Conservation (phyloP, 2,113 vertebrate genomes). For the Poeciliopsis turrubarensis region DNA sequence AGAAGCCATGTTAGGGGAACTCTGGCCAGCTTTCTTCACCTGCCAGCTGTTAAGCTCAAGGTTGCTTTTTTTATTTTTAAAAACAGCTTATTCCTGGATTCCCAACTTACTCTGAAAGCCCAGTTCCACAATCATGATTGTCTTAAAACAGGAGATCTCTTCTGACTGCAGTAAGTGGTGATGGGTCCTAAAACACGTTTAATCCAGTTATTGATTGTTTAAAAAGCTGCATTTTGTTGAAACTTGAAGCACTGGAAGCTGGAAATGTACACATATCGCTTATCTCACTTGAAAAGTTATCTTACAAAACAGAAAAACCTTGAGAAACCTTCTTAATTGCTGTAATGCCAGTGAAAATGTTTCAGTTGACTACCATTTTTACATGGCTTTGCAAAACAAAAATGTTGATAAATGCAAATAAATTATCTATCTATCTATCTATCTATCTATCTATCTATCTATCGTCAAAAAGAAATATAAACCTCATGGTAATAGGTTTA, state of each 20-base stretch:
- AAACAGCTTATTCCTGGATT: conserved; percentile 1
- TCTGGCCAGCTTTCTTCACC: conserved; percentile 48
- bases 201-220: conserved; percentile 46
- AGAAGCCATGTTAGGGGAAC: conserved; percentile 40
- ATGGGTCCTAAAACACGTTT: conserved; percentile 44
- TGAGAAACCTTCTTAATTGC: too few species aligned
- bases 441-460: too few species aligned
- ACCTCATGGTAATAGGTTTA: too few species aligned
- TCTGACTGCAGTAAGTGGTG: conserved; percentile 43
- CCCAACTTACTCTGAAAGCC: conserved; percentile 52
- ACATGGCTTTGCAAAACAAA: too few species aligned
- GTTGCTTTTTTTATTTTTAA: conserved; percentile 30
- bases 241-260: conserved; percentile 10
- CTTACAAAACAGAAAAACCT: conserved; percentile 3
- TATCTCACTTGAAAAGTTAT: conserved; percentile 6
- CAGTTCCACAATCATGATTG: conserved; percentile 59
- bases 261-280: not conserved
- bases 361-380: too few species aligned
- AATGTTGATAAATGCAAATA: too few species aligned
- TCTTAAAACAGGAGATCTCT: conserved; percentile 55
- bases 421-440: too few species aligned
- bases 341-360: too few species aligned
- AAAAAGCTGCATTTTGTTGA: conserved; percentile 24
- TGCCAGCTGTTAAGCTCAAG: conserved; percentile 59
- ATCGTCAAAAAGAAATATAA: too few species aligned